These are phyloP conservation scores for Columba livia DNA, from an alignment of 2,113 vertebrate genomes.

Conservation along the genomic window DNA sequence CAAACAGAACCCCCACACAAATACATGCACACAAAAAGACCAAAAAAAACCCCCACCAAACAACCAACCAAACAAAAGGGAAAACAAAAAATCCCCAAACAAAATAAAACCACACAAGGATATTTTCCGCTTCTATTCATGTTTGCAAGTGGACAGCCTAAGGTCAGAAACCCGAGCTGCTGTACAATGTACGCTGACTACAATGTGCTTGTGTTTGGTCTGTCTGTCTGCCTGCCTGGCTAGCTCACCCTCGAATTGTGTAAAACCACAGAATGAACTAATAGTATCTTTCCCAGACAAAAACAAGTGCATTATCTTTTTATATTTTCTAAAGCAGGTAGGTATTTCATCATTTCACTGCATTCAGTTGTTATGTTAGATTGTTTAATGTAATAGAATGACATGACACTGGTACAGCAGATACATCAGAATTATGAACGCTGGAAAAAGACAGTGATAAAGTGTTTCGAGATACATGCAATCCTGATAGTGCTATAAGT, in stretches of 20 bases:
- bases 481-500: conserved; percentile 52
- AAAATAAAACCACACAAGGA: background rate
- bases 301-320: conserved; percentile 62
- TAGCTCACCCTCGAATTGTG: background rate
- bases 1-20: too few species aligned
- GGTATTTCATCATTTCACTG: conserved; percentile 46
- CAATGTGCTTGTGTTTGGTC: fast-evolving
- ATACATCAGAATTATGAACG: conserved; percentile 66
- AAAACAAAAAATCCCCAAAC: too few species aligned
- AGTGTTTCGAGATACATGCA: conserved; percentile 43
- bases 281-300: conserved; percentile 30
- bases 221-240: background rate
- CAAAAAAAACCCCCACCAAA: too few species aligned
- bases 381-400: conserved; percentile 70
- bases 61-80: too few species aligned
- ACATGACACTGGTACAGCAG: conserved; percentile 40
- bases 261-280: conserved; percentile 54
- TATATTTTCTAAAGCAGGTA: conserved; percentile 48
- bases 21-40: too few species aligned
- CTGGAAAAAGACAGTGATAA: conserved; percentile 57
- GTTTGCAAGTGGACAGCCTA: conserved; percentile 9
- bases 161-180: background rate
- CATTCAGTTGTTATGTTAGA: conserved; percentile 29
- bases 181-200: fast-evolving
- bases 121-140: conserved; percentile 22